These are phyloP conservation scores for Xiphophorus hellerii DNA, from an alignment of 2,113 vertebrate genomes.

Conservation along the genomic window DNA sequence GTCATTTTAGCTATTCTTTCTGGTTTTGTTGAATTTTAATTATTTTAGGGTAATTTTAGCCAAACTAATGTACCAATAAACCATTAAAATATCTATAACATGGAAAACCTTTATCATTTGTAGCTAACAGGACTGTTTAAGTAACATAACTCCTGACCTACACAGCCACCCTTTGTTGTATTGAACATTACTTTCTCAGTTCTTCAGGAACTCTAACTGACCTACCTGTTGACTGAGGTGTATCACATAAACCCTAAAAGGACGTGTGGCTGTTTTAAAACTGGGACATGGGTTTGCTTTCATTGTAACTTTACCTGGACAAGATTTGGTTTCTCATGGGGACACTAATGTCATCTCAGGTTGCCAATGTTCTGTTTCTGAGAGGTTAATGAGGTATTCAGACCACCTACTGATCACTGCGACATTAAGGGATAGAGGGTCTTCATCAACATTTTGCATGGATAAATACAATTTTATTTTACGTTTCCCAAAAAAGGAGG, in stretches of 20 bases:
- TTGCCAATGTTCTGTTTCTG: conserved; percentile 44
- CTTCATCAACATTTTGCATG: not conserved
- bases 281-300: conserved; percentile 48
- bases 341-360: conserved; percentile 53
- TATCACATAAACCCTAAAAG: conserved; percentile 13
- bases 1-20: not conserved
- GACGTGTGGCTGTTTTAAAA: conserved; percentile 39
- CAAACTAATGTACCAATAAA: not conserved
- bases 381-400: conserved; percentile 32
- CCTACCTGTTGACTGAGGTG: conserved; percentile 18
- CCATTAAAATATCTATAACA: not conserved
- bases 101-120: not conserved
- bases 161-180: conserved; percentile 6
- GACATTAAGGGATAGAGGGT: conserved; percentile 10
- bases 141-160: not conserved
- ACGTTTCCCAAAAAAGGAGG: not conserved
- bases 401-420: conserved; percentile 16
- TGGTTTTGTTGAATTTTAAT: not conserved
- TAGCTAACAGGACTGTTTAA: not conserved
- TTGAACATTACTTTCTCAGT: conserved; percentile 8
- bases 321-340: conserved; percentile 60
- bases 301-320: conserved; percentile 54
- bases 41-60: not conserved
- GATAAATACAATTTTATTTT: not conserved
- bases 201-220: conserved; percentile 3